Evolutionary conservation across 2,113 vertebrate genomes (phyloP), one percentile per base, ranked within the genome.

Genomic region (Nymphicus hollandicus): DNA sequence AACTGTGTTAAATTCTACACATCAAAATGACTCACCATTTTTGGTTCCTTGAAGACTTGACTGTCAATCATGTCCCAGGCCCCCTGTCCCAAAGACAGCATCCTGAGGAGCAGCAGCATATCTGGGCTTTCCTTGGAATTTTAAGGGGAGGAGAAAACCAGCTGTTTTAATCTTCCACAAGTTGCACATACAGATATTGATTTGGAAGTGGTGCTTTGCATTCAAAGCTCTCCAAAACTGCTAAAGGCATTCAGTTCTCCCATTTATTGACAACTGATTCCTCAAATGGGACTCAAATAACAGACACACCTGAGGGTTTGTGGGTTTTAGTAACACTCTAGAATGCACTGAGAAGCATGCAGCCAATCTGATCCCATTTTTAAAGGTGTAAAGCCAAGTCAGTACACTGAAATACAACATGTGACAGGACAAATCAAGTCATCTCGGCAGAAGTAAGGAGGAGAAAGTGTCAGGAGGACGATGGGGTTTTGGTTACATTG

Each of bases 51-150:
- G 97, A 99, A 99, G 84, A 99, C 99, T 96, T 99, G 99, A 96
- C 99, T 99, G 98, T 99, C 99, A 9, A 99, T 99, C 99, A 99
- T 99, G 97, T 99, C 99, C 99, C 99, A 99, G 1, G 99, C 99
- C 0, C 99, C 99, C 61, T 99, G 99, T 56, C 99, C 99, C 72
- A 99, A 97, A 0, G 98, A 99, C 72, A 99, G 98, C 98, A 99
- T 99, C 97, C 99, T 97, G 29, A 99, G 98, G 43, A 99, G 98
- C 61, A 99, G 97, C 60, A 99, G 98, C 69, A 99, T 98, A 65
- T 99, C 99, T 0, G 98, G 98, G 91, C 99, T 99, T 97, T 99
- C 99, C 99, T 99, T 93, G 6, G 97, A 58, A 94, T 74, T 74
- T 87, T 47, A 96, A 94, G 69, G 31, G 76, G 18, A 95, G 31